phyloP scores from a whole-genome alignment of 2,888 invertebrate genomes.

The Syrphus vitripennis region DNA sequence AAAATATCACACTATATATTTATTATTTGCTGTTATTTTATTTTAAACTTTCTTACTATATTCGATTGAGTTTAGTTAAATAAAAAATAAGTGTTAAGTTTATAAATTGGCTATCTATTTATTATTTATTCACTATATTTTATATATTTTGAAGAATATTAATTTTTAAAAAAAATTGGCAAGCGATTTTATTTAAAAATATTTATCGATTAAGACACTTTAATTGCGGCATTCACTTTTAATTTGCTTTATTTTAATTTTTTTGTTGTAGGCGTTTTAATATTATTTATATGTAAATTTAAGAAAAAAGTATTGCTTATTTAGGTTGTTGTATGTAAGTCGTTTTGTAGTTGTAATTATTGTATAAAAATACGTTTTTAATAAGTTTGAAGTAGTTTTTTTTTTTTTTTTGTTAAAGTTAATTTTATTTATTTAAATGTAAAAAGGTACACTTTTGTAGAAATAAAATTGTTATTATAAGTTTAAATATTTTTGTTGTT shows the following conservation, averaged over 20 bases:
- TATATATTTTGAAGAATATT: neutral
- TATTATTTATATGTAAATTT: conserved; percentile 26
- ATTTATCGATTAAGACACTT: conserved; percentile 64
- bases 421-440: conserved; percentile 40
- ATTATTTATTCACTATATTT: neutral
- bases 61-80: conserved; percentile 36
- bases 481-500: neutral
- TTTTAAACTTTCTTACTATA: conserved; percentile 4
- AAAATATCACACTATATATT: conserved; percentile 70
- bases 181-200: conserved; percentile 54
- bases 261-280: neutral
- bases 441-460: conserved; percentile 75
- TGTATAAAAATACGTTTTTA: conserved; percentile 45
- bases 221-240: conserved; percentile 66
- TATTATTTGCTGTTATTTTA: neutral
- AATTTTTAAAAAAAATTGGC: conserved; percentile 43
- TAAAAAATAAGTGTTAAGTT: conserved; percentile 36
- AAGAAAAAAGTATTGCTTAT: conserved; percentile 38
- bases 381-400: conserved; percentile 10
- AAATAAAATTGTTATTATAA: neutral
- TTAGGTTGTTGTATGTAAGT: conserved; percentile 26
- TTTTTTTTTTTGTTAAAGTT: conserved; percentile 18
- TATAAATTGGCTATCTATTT: conserved; percentile 48
- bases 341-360: conserved; percentile 14
- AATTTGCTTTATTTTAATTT: neutral